These are phyloP conservation scores for Balaeniceps rex DNA, from an alignment of 2,113 vertebrate species.

Conservation along the genomic window DNA sequence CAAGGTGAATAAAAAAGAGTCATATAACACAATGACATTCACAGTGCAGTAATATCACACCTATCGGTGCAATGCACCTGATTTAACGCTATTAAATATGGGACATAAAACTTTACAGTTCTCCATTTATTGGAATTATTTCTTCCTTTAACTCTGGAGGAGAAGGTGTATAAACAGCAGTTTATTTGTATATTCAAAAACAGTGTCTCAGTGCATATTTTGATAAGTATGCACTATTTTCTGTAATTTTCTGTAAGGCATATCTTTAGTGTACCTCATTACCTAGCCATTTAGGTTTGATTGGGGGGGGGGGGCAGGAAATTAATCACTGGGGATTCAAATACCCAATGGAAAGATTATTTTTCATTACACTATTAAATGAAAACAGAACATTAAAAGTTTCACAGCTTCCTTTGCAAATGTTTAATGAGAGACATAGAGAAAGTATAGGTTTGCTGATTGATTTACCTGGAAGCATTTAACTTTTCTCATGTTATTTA, in stretches of 20 bases:
- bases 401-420: background rate
- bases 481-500: background rate
- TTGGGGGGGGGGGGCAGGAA: no score
- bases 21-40: background rate
- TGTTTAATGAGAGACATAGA: background rate
- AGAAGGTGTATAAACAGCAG: background rate
- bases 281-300: background rate
- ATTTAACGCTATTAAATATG: background rate
- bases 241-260: background rate
- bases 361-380: slow-evolving; percentile 6
- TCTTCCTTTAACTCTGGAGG: background rate
- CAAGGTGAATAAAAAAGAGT: background rate
- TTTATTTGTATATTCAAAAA: background rate
- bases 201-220: background rate
- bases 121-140: background rate
- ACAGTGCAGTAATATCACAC: background rate
- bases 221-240: background rate
- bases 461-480: background rate
- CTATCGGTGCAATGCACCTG: background rate
- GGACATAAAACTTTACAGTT: slow-evolving; percentile 29
- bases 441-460: background rate
- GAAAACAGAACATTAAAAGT: background rate
- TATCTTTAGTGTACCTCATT: background rate
- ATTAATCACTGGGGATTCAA: background rate
- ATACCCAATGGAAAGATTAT: background rate